Percentiles rank a stretch among this genome's conserved stretches.
Evolutionary conservation across 2,797 vertebrate genomes (phyloP).

Genomic region (Pelochelys cantorii): DNA sequence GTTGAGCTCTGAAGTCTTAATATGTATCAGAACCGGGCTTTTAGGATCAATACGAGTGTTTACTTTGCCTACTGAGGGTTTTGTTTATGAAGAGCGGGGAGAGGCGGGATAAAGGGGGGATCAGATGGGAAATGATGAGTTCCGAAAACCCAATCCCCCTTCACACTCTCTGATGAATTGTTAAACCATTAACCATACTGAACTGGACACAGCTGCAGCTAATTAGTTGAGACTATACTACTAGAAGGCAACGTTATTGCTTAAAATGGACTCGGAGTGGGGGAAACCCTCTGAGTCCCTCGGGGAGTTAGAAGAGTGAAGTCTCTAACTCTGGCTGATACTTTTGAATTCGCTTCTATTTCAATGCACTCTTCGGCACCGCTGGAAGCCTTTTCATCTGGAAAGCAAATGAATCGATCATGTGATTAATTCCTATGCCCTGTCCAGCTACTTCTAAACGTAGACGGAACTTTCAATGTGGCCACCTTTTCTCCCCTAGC

Average conservation of each 20-base stretch:
- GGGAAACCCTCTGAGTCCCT: neutral
- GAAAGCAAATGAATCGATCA: neutral
- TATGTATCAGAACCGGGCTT: neutral
- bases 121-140: neutral
- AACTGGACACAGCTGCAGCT: neutral
- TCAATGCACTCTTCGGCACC: neutral
- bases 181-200: slow-evolving; percentile 3
- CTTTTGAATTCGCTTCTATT: neutral
- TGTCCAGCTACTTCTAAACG: neutral
- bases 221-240: neutral
- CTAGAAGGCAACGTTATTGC: neutral
- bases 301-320: neutral
- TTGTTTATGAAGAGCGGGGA: neutral
- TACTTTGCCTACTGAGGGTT: neutral
- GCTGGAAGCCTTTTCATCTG: neutral
- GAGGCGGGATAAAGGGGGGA: neutral
- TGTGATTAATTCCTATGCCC: neutral
- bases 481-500: accelerated
- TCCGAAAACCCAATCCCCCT: slow-evolving; percentile 2
- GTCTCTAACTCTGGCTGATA: accelerated
- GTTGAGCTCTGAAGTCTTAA: neutral
- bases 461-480: neutral
- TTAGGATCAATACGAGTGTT: neutral
- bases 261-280: neutral
- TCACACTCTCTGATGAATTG: slow-evolving; percentile 36